Evolutionary conservation across 2,888 invertebrate genomes (phyloP).

Genomic region (Neuroscelio doddi): DNA sequence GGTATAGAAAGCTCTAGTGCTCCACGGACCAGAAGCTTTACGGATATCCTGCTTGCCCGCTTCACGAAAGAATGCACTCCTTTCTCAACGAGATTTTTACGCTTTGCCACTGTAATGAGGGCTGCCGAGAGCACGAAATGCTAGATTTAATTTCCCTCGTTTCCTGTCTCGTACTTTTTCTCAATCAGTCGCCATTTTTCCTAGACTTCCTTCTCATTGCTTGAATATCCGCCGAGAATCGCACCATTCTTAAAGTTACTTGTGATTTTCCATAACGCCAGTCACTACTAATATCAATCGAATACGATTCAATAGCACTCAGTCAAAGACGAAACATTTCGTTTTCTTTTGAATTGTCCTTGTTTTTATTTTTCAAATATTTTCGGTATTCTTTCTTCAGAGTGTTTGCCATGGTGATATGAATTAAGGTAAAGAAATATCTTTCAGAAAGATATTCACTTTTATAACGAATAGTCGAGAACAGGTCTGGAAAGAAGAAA

Average conservation of each 20-base stretch:
- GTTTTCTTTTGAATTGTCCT: conserved; percentile 9
- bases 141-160: conserved; percentile 46
- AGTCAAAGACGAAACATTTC: conserved; percentile 14
- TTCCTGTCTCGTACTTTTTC: conserved; percentile 41
- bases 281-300: conserved; percentile 52
- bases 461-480: too few relatives aligned
- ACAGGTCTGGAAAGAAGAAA: too few relatives aligned
- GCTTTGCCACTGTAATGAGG: conserved; percentile 59
- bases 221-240: conserved; percentile 30
- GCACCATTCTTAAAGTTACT: conserved; percentile 38
- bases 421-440: too few relatives aligned
- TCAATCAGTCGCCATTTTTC: conserved; percentile 41
- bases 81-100: conserved; percentile 54
- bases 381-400: too few relatives aligned
- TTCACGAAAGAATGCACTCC: conserved; percentile 53
- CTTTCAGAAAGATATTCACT: too few relatives aligned
- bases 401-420: too few relatives aligned
- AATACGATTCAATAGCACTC: conserved; percentile 36
- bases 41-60: conserved; percentile 56
- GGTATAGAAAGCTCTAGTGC: conserved; percentile 19
- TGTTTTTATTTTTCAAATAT: too few relatives aligned
- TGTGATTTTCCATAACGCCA: conserved; percentile 43
- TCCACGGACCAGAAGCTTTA: conserved; percentile 51
- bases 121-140: conserved; percentile 38
- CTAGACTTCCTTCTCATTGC: conserved; percentile 9